Conservation (phyloP, 2,113 vertebrate genomes). For the Cranoglanis bouderius region DNA sequence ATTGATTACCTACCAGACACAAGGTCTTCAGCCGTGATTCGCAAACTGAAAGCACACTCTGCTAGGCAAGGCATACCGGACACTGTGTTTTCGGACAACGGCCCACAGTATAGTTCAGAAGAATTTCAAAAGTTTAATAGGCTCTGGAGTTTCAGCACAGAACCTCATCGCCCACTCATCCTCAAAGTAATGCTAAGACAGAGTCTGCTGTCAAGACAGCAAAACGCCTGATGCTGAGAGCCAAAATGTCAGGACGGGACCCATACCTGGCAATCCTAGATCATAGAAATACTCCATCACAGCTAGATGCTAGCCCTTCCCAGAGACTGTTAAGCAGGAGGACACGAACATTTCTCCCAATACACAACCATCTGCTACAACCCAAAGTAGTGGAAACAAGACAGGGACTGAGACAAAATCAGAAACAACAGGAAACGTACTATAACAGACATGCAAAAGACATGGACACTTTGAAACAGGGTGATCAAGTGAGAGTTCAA, state of each 20-base stretch:
- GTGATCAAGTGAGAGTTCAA: no score
- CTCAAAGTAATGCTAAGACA: not conserved
- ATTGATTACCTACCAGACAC: conserved; percentile 28
- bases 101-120: not conserved
- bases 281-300: no score
- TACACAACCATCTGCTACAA: no score
- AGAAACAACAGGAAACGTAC: no score
- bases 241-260: no score
- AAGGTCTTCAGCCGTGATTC: not conserved
- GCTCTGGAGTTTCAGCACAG: not conserved
- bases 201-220: not conserved
- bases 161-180: not conserved
- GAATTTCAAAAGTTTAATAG: not conserved
- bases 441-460: no score
- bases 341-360: not conserved
- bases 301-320: no score
- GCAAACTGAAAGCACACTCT: conserved; percentile 32
- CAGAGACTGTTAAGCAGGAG: no score
- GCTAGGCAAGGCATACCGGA: conserved; percentile 26
- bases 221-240: not conserved
- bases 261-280: no score
- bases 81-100: conserved; percentile 26
- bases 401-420: no score
- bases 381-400: no score
- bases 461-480: no score